Conservation (phyloP, 2,888 invertebrate genomes). For the Myathropa florea region DNA sequence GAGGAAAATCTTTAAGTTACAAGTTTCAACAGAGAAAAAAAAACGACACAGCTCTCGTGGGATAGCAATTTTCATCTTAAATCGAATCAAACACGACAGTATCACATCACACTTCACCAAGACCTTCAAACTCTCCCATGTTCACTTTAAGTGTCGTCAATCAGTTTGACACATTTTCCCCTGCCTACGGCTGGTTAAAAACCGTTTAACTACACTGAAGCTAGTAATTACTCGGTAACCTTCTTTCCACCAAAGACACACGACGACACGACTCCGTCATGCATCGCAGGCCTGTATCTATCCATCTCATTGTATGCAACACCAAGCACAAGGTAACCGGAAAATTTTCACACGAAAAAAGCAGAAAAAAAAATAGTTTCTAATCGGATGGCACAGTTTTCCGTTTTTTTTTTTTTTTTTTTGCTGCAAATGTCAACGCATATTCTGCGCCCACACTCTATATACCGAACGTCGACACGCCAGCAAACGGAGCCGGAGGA, state of each 20-base stretch:
- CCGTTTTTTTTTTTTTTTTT: background rate
- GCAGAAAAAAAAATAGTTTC: slow-evolving; percentile 21
- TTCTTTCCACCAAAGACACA: slow-evolving; percentile 29
- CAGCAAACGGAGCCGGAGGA: background rate
- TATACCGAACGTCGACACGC: background rate
- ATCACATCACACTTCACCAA: background rate
- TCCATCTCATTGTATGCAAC: slow-evolving; percentile 41
- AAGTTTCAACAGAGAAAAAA: too few relatives aligned
- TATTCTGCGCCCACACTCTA: slow-evolving; percentile 13
- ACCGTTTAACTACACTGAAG: slow-evolving; percentile 25
- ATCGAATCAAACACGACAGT: background rate
- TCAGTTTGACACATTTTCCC: slow-evolving; percentile 1
- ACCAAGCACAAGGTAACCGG: slow-evolving; percentile 42
- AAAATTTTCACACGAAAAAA: slow-evolving; percentile 62
- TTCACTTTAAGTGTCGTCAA: background rate
- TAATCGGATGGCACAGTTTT: slow-evolving; percentile 49
- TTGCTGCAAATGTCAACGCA: slow-evolving; percentile 30
- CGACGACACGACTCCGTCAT: slow-evolving; percentile 33
- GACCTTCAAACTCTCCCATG: background rate
- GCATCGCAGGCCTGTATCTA: slow-evolving; percentile 14
- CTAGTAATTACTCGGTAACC: slow-evolving; percentile 41
- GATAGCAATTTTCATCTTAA: background rate
- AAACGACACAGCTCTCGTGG: too few relatives aligned
- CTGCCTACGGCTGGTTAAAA: slow-evolving; percentile 1
- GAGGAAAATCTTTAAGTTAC: too few relatives aligned